phyloP scores from a whole-genome alignment of 23 tunicate genomes.

The Ciona savignyi region DNA sequence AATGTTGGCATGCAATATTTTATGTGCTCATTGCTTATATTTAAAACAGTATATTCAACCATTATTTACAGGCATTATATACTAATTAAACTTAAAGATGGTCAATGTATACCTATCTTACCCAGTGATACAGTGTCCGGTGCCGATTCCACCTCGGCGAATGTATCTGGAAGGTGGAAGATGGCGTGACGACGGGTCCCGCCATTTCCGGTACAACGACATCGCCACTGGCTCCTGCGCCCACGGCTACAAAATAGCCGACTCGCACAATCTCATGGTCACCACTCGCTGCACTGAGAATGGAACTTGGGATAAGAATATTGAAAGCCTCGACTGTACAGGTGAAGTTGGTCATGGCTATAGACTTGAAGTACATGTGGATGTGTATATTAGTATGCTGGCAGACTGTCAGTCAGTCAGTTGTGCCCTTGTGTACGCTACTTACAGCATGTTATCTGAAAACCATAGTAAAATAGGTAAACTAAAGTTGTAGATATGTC shows the following conservation, averaged over 20 bases:
- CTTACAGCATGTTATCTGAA: background rate
- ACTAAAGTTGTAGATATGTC: too few relatives aligned
- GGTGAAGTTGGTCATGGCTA: slow-evolving; percentile 16
- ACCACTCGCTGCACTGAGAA: slow-evolving; percentile 16
- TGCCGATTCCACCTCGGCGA: slow-evolving; percentile 29
- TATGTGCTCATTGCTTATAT: background rate
- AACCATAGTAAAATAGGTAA: too few relatives aligned
- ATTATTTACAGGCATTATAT: background rate
- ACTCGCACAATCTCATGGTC: background rate
- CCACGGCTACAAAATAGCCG: slow-evolving; percentile 34
- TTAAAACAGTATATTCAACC: background rate
- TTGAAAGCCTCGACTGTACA: slow-evolving; percentile 12
- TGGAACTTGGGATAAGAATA: slow-evolving; percentile 35
- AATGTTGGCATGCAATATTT: background rate
- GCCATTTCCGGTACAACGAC: slow-evolving; percentile 23
- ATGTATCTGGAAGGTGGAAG: slow-evolving; percentile 48
- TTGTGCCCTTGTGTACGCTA: background rate
- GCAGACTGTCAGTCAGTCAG: background rate
- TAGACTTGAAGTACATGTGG: background rate
- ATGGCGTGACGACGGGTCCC: slow-evolving; percentile 6
- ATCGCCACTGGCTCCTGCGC: slow-evolving; percentile 31
- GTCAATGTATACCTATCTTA: background rate
- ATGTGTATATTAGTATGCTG: too few relatives aligned
- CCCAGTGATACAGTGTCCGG: slow-evolving; percentile 42
- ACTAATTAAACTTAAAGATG: background rate